phyloP scores from a whole-genome alignment of 2,797 vertebrate species.

The Muscicapa comitata region DNA sequence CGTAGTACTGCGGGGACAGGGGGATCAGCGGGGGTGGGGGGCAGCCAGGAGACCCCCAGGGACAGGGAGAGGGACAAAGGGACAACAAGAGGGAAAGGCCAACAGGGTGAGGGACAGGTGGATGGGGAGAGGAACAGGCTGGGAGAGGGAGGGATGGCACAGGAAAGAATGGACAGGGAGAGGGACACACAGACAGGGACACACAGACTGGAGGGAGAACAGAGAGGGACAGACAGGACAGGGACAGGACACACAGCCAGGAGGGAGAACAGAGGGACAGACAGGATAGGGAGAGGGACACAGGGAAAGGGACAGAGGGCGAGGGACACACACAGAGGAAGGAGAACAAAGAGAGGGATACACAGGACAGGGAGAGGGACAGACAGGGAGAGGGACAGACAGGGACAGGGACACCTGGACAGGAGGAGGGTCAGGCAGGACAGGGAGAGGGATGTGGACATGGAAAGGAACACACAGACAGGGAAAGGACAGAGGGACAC shows the following conservation, averaged over 20 bases:
- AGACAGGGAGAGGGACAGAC: rapidly evolving
- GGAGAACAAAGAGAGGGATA: too few species aligned
- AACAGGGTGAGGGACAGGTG: background rate
- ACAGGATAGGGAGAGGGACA: too few species aligned
- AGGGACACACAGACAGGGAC: background rate
- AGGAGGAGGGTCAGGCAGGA: background rate
- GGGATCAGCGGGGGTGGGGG: background rate
- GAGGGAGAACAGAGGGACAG: too few species aligned
- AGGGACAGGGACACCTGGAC: too few species aligned
- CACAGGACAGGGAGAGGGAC: background rate
- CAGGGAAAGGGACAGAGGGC: too few species aligned
- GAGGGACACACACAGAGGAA: background rate
- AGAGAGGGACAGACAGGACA: too few species aligned
- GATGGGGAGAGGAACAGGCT: too few species aligned
- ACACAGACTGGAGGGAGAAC: rapidly evolving
- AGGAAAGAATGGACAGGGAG: too few species aligned
- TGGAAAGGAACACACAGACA: rapidly evolving
- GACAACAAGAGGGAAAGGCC: background rate
- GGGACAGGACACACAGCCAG: background rate
- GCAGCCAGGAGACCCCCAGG: rapidly evolving
- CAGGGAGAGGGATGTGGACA: rapidly evolving
- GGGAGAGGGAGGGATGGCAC: background rate
- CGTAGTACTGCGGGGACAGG: constrained; percentile 83
- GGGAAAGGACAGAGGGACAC: too few species aligned
- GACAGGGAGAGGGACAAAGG: background rate